Evolutionary conservation across 2,797 vertebrate genomes (phyloP).

Genomic region (Crenuchus spilurus): DNA sequence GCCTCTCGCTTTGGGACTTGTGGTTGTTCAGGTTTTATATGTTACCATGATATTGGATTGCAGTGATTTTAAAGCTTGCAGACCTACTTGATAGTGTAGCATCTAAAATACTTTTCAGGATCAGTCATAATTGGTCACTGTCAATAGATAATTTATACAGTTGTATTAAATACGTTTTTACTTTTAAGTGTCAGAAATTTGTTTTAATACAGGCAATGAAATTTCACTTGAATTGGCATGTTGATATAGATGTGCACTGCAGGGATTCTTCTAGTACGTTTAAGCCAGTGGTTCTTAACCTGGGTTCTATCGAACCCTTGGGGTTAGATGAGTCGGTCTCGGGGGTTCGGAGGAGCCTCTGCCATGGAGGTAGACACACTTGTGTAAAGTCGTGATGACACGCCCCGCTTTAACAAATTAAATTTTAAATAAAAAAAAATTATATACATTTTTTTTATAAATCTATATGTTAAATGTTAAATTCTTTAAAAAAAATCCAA

Average conservation of each 20-base stretch:
- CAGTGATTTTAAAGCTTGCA: neutral
- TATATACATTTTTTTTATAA: too few species aligned
- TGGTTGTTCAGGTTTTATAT: neutral
- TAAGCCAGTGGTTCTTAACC: too few species aligned
- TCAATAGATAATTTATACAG: neutral
- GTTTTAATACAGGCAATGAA: neutral
- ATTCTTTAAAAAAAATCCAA: too few species aligned
- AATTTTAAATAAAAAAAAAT: too few species aligned
- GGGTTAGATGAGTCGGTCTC: too few species aligned
- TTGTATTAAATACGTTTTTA: neutral
- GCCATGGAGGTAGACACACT: too few species aligned
- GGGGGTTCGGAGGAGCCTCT: too few species aligned
- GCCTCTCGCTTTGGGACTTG: neutral
- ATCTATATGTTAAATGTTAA: too few species aligned
- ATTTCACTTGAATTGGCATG: neutral
- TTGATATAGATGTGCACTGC: neutral
- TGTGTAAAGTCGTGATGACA: too few species aligned
- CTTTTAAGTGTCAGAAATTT: neutral
- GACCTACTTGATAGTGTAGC: neutral
- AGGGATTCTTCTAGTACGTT: neutral
- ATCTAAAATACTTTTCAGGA: neutral
- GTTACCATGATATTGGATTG: neutral
- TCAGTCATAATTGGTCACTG: neutral
- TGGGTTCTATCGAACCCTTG: too few species aligned
- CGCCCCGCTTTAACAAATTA: too few species aligned